These are phyloP conservation scores for Gastrophysa polygoni DNA, from an alignment of 2,888 invertebrate species.

Conservation along the genomic window DNA sequence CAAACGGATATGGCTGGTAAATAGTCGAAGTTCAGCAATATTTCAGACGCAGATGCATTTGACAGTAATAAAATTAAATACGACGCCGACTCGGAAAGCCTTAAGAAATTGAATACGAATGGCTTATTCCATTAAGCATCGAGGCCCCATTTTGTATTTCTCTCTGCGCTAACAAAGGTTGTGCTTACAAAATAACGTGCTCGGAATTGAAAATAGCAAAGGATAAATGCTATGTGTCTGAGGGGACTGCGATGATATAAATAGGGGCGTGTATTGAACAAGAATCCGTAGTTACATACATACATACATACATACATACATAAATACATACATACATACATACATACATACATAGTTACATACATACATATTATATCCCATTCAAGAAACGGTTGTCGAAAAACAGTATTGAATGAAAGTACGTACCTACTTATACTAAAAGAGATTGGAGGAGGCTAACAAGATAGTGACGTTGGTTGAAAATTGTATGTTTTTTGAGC, in stretches of 20 bases:
- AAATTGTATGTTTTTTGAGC: too few species aligned
- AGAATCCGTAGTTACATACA: background rate
- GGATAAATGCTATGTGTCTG: slow-evolving; percentile 26
- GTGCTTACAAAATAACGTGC: slow-evolving; percentile 48
- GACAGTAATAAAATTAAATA: slow-evolving; percentile 51
- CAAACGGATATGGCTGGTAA: slow-evolving; percentile 27
- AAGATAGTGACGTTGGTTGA: too few species aligned
- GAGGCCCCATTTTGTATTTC: slow-evolving; percentile 46
- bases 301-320: too few species aligned
- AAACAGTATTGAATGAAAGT: too few species aligned
- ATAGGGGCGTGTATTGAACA: background rate
- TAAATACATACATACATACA: too few species aligned
- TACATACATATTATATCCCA: too few species aligned
- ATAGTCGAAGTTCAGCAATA: slow-evolving; percentile 50
- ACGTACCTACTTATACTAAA: too few species aligned
- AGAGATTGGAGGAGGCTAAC: too few species aligned
- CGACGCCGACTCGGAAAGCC: slow-evolving; percentile 43
- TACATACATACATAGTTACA: too few species aligned
- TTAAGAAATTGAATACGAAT: slow-evolving; percentile 43
- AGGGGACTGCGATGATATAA: slow-evolving; percentile 12
- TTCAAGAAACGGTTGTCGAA: too few species aligned
- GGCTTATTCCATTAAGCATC: slow-evolving; percentile 43
- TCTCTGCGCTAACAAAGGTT: slow-evolving; percentile 42
- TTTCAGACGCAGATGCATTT: slow-evolving; percentile 51
- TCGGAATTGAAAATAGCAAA: slow-evolving; percentile 42